Base-by-base conservation (phyloP, 2,797 vertebrate species). In the Picus viridis region DNA sequence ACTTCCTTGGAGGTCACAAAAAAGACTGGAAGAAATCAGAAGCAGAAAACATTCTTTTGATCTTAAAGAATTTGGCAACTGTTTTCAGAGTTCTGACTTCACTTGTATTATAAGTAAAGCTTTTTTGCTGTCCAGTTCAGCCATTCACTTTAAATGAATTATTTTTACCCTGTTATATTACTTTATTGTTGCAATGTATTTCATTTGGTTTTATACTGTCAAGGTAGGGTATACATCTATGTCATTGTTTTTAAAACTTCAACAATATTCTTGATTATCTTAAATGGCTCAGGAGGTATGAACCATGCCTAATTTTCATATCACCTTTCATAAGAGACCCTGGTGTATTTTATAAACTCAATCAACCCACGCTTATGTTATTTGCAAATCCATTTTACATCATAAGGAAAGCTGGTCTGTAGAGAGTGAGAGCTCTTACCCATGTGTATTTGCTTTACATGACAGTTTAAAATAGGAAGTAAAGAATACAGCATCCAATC, bases 381-480 rank as follows among this genome's bases (percentile, higher is more conserved):
- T 76, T 67, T 90, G 45, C 71, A 62, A 89, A 19, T 24, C 47
- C 19, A 17, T 73, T 88, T 85, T 74, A 45, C 12, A 26, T 24
- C 9, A 16, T 3, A 3, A 22, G 54, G 53, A 81, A 94, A 81
- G 69, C 62, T 27, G 39, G 27, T 1, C 6, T 9, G 27, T 43
- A 61, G 29, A 83, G 24, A 57, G 5, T 41, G 24, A 32, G 59
- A 79, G 39, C 57, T 75, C 30, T 83, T 72, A 41, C 5, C 23
- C 39, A 3, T 7, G 9, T 27, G 2, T 54, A 53, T 54, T 73
- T 29, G n/a, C 16, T 27, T 1, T 7, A 39, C 0, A 0, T 53
- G n/a, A 57, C 4, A 54, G 43, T 82, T 80, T 56, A 71, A 76
- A 51, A 45, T 26, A 39, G 36, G 4, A 70, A 54, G 6, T 57